Conservation (phyloP, 1,140 invertebrate genomes). For the Drosophila cardini region DNA sequence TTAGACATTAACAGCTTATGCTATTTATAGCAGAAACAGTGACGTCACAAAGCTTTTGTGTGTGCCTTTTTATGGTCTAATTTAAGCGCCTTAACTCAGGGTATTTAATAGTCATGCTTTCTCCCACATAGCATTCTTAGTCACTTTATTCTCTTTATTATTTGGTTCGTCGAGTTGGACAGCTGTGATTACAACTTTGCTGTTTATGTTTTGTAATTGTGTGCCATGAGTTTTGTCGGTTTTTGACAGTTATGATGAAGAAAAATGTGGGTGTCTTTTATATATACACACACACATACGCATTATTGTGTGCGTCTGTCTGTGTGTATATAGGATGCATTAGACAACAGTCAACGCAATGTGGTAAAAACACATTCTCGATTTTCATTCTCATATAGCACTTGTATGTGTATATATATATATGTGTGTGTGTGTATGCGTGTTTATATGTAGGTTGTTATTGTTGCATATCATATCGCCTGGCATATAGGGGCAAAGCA, state of each 20-base stretch:
- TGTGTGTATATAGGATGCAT: constrained; percentile 27
- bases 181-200: constrained; percentile 81
- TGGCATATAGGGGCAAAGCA: constrained; percentile 60
- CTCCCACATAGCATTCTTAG: no score
- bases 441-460: neutral
- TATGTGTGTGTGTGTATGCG: no score
- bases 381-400: neutral
- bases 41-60: no score
- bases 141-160: neutral
- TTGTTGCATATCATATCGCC: constrained; percentile 36
- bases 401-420: neutral
- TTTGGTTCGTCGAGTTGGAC: constrained; percentile 60
- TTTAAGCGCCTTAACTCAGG: no score
- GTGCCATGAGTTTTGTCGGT: constrained; percentile 58
- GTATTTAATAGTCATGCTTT: no score
- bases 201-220: constrained; percentile 78
- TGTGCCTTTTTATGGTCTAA: no score
- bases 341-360: constrained; percentile 37
- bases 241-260: constrained; percentile 81
- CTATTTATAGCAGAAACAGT: no score
- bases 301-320: constrained; percentile 12
- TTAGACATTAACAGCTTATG: no score
- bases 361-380: constrained; percentile 20
- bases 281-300: constrained; percentile 8
- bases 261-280: constrained; percentile 56